A percentile compares a stretch with the other conserved stretches of the same genome.
These are phyloP conservation scores for Illadopsis cleaveri DNA, from an alignment of 2,113 vertebrate species.

Conservation along the genomic window DNA sequence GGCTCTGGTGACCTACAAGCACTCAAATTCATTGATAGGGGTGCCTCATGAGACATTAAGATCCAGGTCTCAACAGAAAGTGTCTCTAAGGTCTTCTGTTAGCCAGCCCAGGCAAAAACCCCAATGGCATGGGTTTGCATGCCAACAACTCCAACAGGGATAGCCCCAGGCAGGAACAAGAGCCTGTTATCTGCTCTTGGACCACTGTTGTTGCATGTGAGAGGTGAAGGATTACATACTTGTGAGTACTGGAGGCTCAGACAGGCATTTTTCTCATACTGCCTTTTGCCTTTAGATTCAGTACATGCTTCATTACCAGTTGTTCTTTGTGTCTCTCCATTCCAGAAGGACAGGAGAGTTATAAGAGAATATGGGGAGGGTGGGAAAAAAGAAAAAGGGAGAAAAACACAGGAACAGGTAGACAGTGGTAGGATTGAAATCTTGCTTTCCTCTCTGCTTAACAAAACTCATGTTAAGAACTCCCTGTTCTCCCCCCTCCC, in stretches of 20 bases:
- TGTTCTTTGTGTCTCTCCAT: no score
- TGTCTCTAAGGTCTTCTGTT: not conserved
- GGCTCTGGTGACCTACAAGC: not conserved
- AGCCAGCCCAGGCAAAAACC: not conserved
- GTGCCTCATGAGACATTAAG: not conserved
- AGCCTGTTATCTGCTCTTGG: not conserved
- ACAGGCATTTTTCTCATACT: not conserved
- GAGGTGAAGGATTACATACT: not conserved
- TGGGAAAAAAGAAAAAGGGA: not conserved
- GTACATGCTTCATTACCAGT: not conserved
- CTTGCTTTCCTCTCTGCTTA: not conserved
- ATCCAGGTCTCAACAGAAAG: not conserved
- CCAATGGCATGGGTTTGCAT: not conserved
- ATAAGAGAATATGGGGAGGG: accelerated
- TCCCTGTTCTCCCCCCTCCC: not conserved
- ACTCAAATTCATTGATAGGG: not conserved
- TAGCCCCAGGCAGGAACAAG: not conserved
- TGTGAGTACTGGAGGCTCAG: not conserved
- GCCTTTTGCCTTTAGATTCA: not conserved
- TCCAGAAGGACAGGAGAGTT: no score
- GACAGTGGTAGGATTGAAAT: not conserved
- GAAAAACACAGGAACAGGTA: not conserved
- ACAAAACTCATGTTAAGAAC: not conserved
- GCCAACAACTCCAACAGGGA: not conserved
- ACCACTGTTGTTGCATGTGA: not conserved